A percentile compares a stretch with the other conserved stretches of the same genome.
phyloP scores from a whole-genome alignment of 2,113 vertebrate species.

The Pterocles orientalis region DNA sequence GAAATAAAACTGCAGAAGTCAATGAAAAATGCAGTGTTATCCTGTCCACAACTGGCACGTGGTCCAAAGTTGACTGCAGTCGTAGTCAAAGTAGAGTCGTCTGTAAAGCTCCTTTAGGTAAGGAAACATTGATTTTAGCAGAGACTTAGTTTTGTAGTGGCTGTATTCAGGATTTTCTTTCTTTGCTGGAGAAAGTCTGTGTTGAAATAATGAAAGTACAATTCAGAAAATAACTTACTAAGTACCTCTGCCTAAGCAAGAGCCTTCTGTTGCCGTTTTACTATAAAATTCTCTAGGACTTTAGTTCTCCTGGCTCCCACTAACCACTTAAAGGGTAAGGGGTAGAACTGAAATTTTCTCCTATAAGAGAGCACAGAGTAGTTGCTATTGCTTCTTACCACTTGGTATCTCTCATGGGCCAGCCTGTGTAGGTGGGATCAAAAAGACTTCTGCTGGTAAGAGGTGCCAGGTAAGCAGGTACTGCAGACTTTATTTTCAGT shows the following conservation, averaged over 20 bases:
- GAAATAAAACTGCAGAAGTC: slow-evolving; percentile 29
- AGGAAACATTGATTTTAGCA: slow-evolving; percentile 32
- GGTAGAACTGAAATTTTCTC: not conserved
- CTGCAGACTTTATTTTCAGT: not conserved
- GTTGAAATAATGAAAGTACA: not conserved
- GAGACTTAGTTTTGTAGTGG: not conserved
- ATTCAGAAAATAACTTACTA: not conserved
- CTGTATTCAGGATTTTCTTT: not conserved
- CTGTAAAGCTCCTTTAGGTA: slow-evolving; percentile 87
- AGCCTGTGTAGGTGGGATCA: not conserved
- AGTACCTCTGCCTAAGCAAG: not conserved
- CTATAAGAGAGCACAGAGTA: not conserved
- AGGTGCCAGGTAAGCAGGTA: not conserved
- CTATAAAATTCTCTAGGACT: not conserved
- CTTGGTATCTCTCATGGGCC: not conserved
- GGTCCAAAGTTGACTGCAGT: slow-evolving; percentile 82
- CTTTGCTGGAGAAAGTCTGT: not conserved
- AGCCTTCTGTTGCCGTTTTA: not conserved
- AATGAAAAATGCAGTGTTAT: slow-evolving; percentile 80
- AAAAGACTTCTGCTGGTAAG: not conserved
- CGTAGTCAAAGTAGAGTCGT: slow-evolving; percentile 82
- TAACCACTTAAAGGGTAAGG: not conserved
- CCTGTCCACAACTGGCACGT: slow-evolving; percentile 78
- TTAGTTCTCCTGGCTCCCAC: not conserved
- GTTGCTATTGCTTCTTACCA: not conserved